Evolutionary conservation across 1,140 invertebrate species (phyloP), one percentile per base, ranked within the genome.

Genomic region (Drosophila lowei): DNA sequence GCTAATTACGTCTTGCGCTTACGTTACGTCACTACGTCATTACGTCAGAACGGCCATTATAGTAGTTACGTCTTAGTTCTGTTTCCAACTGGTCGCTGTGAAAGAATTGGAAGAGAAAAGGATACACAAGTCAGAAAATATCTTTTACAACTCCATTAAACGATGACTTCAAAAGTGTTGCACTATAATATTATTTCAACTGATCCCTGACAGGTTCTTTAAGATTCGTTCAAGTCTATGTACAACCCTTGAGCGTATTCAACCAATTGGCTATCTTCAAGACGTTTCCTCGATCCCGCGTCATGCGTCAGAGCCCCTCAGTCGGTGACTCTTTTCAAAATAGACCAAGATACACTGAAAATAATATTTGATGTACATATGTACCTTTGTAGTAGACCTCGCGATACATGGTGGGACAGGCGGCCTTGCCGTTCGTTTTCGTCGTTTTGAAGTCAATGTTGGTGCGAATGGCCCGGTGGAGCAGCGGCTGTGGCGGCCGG

Each of bases 381-480:
- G 92, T 92, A 95, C 95, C 95, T 95, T 96, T 96, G 92, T 97
- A 97, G 92, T 96, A 95, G 91, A 96, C 95, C 88, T 97, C 95
- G 91, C 94, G 94, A 92, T 96, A 95, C 96, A 97, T 97, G 83
- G 95, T 96, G 54, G 96, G 95, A 91, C 96, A 97, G 80, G 95
- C 95, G 84, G 95, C 95, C 92, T 96, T 96, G 57, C 94, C 94
- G 90, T 72, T 91, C 91, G 91, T 92, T 93, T 94, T 96, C 94
- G 93, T 95, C 93, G 93, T 94, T 94, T 89, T 95, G 92, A 99
- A 98, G 92, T 99, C 97, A 91, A 99, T 99, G 92, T 99, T 99
- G 54, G 98, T 99, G 90, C 98, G 94, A 50, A 99, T 95, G 13
- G 97, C 96, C 74, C 98, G 94, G 92, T 98, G 96, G 92, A 98